Evolutionary conservation across 35 echinoderm and acorn worm genomes (phyloP).

Genomic region (Heliocidaris tuberculata): DNA sequence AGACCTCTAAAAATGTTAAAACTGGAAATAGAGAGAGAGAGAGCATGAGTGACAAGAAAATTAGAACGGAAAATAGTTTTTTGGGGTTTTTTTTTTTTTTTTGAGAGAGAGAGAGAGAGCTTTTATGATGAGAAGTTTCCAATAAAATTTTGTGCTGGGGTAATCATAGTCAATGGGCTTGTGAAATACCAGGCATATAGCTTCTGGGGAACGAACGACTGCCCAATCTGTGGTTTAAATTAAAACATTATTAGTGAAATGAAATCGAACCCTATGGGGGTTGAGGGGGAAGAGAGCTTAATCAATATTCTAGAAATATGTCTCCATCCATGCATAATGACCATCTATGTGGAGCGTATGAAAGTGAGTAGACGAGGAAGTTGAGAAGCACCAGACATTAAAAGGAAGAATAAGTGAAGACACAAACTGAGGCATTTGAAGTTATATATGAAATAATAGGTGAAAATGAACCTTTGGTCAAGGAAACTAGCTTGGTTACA

Average conservation of each 20-base stretch:
- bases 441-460: too few relatives aligned
- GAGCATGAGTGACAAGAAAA: not conserved
- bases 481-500: too few relatives aligned
- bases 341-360: too few relatives aligned
- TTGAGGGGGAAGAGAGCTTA: not conserved
- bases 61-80: not conserved
- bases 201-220: not conserved
- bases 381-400: not conserved
- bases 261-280: not conserved
- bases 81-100: too few relatives aligned
- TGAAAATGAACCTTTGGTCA: too few relatives aligned
- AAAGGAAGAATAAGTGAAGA: not conserved
- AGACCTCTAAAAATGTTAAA: too few relatives aligned
- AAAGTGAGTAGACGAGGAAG: too few relatives aligned
- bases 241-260: not conserved
- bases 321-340: not conserved
- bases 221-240: not conserved
- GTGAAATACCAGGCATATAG: not conserved
- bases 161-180: too few relatives aligned
- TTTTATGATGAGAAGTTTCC: too few relatives aligned
- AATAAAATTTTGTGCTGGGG: too few relatives aligned
- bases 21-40: not conserved
- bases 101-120: too few relatives aligned
- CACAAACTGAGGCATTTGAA: too few relatives aligned
- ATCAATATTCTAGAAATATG: not conserved